A percentile compares a stretch with the other conserved stretches of the same genome.
These are phyloP conservation scores for Dunckerocampus dactyliophorus DNA, from an alignment of 2,113 vertebrate species.

Conservation along the genomic window DNA sequence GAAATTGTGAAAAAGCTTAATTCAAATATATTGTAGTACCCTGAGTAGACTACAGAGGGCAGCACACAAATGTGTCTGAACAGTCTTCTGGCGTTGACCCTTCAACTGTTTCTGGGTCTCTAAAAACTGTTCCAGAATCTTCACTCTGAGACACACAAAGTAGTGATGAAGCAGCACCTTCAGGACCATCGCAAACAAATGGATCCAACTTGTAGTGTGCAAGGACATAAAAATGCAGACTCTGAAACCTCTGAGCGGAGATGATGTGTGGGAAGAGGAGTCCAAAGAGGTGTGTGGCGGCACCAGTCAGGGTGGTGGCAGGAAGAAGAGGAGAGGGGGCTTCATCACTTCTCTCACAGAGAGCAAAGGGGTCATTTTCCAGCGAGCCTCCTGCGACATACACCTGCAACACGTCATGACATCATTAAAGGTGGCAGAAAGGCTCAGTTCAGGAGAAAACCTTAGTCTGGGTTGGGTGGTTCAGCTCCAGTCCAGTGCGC, in stretches of 20 bases:
- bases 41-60: slow-evolving; percentile 85
- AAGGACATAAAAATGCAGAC: not conserved
- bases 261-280: slow-evolving; percentile 78
- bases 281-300: slow-evolving; percentile 82
- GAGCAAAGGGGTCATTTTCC: slow-evolving; percentile 82
- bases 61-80: slow-evolving; percentile 80
- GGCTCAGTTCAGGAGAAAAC: too few relatives aligned
- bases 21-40: slow-evolving; percentile 58
- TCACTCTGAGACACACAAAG: slow-evolving; percentile 67
- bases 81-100: slow-evolving; percentile 80
- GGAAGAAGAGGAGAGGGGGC: slow-evolving; percentile 81
- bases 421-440: not conserved
- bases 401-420: slow-evolving; percentile 75
- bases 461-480: not conserved
- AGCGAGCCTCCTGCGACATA: slow-evolving; percentile 76
- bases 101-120: slow-evolving; percentile 83
- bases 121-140: slow-evolving; percentile 82
- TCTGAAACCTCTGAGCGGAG: slow-evolving; percentile 85
- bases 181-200: not conserved
- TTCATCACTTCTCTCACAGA: slow-evolving; percentile 73
- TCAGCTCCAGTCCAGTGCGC: not conserved
- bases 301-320: slow-evolving; percentile 68
- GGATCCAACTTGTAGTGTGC: not conserved
- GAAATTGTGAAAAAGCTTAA: not conserved
- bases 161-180: not conserved